Base-by-base conservation (phyloP, 2,888 invertebrate genomes). In the Sturmia bella region DNA sequence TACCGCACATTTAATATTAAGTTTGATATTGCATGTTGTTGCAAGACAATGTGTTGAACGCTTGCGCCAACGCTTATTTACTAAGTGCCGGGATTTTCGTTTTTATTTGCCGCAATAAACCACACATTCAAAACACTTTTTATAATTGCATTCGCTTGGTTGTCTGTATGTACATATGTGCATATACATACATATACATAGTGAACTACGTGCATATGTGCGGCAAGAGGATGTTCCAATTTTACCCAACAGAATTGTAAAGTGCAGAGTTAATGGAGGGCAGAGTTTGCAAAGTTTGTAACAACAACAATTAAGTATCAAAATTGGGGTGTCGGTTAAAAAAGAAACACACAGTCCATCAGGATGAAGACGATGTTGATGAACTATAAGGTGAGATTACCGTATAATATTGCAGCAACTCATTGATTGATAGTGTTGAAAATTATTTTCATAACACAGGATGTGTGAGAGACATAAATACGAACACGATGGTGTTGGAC, bases 1-100 rank as follows among this genome's bases (percentile, higher is more conserved):
- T 89, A 88, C 87, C 86, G 89, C 87, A 87, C 89, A 89, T 89
- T 89, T 89, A 89, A 89, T 89, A 64, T 89, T 87, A 89, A 87
- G 87, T 89, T 89, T 88, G 86, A 88, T 88, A 87, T 89, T 89
- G 89, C 89, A 89, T 88, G 89, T 89, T 88, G 64, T 56, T 56
- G 76, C 57, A 72, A 87, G 87, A 84, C 84, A 85, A 86, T 85
- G 83, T 85, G 85, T 84, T 84, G 85, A 85, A 77, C 73, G 84
- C 84, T 80, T 84, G 80, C 81, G 84, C 84, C 84, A 84, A 83
- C 69, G 77, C 81, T 78, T 75, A 50, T 73, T 73, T 24, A 70
- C 63, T 54, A 45, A 68, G 72, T 64, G 77, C 61, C 64, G 76
- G 43, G 52, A 45, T 68, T 56, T 66, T 48, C 27, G 13, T 68